These are phyloP conservation scores for Schizopygopsis malacanthus DNA, from an alignment of 2,797 vertebrate genomes.

Conservation along the genomic window DNA sequence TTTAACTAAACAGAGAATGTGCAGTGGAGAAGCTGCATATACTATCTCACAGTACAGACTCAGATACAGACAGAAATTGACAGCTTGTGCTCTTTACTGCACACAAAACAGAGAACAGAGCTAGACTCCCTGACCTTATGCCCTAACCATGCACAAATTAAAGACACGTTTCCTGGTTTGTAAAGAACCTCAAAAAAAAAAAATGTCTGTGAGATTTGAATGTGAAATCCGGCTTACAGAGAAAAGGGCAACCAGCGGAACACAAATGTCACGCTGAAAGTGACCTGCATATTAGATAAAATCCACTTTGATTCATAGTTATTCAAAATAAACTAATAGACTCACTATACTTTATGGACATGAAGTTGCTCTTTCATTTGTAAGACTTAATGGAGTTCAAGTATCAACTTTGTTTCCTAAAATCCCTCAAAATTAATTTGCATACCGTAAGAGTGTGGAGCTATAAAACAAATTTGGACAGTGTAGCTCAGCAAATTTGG, in stretches of 20 bases:
- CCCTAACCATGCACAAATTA: constrained; percentile 17
- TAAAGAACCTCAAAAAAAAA: background rate
- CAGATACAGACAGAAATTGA: background rate
- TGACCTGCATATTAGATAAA: constrained; percentile 11
- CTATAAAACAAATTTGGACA: background rate
- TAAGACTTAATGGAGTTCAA: background rate
- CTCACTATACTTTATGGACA: background rate
- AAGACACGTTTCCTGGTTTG: background rate
- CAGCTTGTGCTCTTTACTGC: constrained; percentile 17
- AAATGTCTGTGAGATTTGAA: constrained; percentile 16
- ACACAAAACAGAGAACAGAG: constrained; percentile 16
- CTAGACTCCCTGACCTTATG: constrained; percentile 21
- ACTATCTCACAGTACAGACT: constrained; percentile 33
- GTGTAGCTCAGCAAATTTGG: background rate
- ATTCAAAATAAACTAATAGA: background rate
- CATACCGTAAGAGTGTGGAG: background rate
- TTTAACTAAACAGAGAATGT: background rate
- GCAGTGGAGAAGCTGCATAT: constrained; percentile 7
- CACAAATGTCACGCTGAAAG: background rate
- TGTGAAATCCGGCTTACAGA: constrained; percentile 29
- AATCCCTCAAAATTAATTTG: background rate
- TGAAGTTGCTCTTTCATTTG: background rate
- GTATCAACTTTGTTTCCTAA: background rate
- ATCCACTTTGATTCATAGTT: background rate
- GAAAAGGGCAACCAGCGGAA: background rate